Percentiles rank a stretch among this genome's conserved stretches.
Conservation (phyloP, 2,797 vertebrate species). For the Dryobates pubescens region DNA sequence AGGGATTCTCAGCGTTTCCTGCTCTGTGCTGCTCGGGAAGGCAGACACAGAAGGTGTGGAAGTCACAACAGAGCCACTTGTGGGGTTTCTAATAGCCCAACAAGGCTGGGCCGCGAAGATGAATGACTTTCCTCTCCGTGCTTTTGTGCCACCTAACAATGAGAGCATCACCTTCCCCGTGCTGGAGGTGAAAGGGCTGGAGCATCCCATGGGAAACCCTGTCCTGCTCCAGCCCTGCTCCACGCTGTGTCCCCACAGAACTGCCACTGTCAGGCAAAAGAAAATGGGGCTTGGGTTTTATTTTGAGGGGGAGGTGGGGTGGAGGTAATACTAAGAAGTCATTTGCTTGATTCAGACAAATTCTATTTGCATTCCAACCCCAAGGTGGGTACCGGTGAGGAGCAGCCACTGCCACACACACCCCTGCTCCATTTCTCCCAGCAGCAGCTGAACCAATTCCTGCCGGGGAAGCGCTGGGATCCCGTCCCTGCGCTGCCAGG, state of each 20-base stretch:
- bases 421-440: rapidly evolving
- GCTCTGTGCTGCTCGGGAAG: not conserved
- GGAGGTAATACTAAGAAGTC: rapidly evolving
- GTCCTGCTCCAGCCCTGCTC: rapidly evolving
- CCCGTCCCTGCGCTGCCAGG: not conserved
- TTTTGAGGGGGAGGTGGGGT: too few relatives aligned
- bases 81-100: not conserved
- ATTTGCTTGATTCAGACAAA: not conserved
- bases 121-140: rapidly evolving
- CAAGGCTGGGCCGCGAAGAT: not conserved
- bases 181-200: not conserved
- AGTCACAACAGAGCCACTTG: not conserved
- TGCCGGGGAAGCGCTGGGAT: not conserved
- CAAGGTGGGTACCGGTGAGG: rapidly evolving
- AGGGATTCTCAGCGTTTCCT: not conserved
- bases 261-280: rapidly evolving
- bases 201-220: rapidly evolving
- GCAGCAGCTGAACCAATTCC: not conserved
- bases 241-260: not conserved
- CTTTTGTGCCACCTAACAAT: not conserved
- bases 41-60: not conserved
- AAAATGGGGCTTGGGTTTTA: rapidly evolving
- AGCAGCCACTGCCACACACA: not conserved
- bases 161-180: not conserved
- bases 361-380: rapidly evolving